phyloP scores from a whole-genome alignment of 2,888 invertebrate genomes.

The Dyspetes luteomarginatus region DNA sequence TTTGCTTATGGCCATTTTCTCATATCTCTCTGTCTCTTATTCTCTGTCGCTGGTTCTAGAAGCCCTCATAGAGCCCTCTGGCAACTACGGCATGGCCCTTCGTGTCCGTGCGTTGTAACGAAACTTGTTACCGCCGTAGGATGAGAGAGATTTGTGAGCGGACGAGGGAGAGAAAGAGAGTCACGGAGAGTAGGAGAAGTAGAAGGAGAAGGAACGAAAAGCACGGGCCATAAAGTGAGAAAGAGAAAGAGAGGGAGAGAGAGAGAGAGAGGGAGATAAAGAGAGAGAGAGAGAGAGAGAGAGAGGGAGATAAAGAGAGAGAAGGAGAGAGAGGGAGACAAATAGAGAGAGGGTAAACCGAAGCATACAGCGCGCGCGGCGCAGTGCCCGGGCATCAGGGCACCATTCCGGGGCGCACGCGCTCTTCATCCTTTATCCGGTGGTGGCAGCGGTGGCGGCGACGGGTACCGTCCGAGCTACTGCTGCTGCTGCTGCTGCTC shows the following conservation, averaged over 20 bases:
- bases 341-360: conserved; percentile 28
- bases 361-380: conserved; percentile 62
- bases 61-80: conserved; percentile 29
- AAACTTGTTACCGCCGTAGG: conserved; percentile 70
- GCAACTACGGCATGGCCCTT: conserved; percentile 51
- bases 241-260: conserved; percentile 13
- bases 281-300: background rate
- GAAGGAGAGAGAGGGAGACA: conserved; percentile 14
- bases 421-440: conserved; percentile 55
- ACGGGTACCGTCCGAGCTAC: conserved; percentile 59
- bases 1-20: background rate
- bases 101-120: conserved; percentile 70
- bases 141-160: conserved; percentile 68
- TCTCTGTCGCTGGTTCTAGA: conserved; percentile 7
- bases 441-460: conserved; percentile 33
- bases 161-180: conserved; percentile 40
- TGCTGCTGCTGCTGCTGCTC: conserved; percentile 31
- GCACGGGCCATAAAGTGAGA: no score
- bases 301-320: conserved; percentile 29
- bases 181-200: conserved; percentile 30
- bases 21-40: conserved; percentile 23
- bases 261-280: background rate
- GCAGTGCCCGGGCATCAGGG: conserved; percentile 82
- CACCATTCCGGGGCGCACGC: conserved; percentile 72
- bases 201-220: conserved; percentile 27